These are phyloP conservation scores for Galaxias olidus DNA, from an alignment of 2,797 vertebrate species.

Conservation along the genomic window DNA sequence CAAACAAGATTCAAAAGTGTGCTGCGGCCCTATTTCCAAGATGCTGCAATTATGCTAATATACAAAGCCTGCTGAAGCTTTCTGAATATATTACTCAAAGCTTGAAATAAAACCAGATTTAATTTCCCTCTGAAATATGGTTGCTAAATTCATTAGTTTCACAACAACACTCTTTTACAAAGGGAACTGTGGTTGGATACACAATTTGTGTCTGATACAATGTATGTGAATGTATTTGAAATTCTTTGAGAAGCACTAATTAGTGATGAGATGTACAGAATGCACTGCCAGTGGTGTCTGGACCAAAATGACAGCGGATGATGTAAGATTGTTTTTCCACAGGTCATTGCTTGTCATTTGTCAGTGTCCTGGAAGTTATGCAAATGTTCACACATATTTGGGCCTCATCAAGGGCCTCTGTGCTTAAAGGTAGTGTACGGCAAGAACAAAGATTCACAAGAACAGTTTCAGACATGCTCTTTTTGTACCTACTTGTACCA, in stretches of 20 bases:
- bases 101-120: conserved; percentile 24
- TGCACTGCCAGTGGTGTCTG: neutral
- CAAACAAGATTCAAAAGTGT: conserved; percentile 25
- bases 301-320: neutral
- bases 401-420: too few relatives aligned
- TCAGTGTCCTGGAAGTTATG: too few relatives aligned
- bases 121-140: conserved; percentile 25
- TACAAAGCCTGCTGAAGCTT: conserved; percentile 11
- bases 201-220: conserved; percentile 15
- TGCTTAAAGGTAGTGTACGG: too few relatives aligned
- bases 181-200: conserved; percentile 1
- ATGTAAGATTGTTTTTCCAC: neutral
- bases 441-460: too few relatives aligned
- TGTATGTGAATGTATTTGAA: conserved; percentile 10
- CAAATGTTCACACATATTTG: too few relatives aligned
- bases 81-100: conserved; percentile 36
- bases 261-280: neutral
- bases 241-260: conserved; percentile 1
- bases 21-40: conserved; percentile 23
- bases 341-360: too few relatives aligned
- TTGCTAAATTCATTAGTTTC: conserved; percentile 21
- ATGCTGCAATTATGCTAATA: conserved; percentile 36
- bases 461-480: too few relatives aligned
- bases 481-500: too few relatives aligned
- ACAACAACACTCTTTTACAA: conserved; percentile 14